Conservation (phyloP, 2,113 vertebrate species). For the Ivindomyrus marchei region DNA sequence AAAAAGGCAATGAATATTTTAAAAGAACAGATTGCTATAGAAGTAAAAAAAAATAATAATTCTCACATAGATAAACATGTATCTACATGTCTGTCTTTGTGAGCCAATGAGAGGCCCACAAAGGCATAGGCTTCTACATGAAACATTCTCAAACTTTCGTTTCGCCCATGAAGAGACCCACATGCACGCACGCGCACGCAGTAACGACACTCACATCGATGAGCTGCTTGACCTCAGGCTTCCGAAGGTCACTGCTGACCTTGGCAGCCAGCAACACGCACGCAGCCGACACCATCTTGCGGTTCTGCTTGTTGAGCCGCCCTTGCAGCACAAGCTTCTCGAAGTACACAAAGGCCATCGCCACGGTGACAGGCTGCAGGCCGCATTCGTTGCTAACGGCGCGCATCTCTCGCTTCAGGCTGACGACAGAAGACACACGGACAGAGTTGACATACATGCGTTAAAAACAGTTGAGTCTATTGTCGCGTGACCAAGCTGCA, state of each 20-base stretch:
- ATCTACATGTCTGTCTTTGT: not conserved
- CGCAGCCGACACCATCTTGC: conserved; percentile 89
- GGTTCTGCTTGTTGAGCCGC: conserved; percentile 93
- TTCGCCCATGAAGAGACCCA: not conserved
- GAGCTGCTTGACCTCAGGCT: conserved; percentile 87
- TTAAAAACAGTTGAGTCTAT: not conserved
- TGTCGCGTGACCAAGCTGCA: too few relatives aligned
- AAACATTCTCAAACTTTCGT: not conserved
- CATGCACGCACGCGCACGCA: not conserved
- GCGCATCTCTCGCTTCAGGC: conserved; percentile 89
- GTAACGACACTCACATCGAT: conserved; percentile 76
- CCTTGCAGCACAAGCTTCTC: conserved; percentile 95
- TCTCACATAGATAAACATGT: not conserved
- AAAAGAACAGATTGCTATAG: not conserved
- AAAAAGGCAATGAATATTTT: not conserved
- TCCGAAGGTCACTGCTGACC: conserved; percentile 95
- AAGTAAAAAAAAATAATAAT: not conserved
- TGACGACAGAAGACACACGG: conserved; percentile 39
- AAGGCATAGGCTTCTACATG: not conserved
- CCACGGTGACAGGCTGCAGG: conserved; percentile 83
- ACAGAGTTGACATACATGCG: not conserved
- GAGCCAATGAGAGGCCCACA: not conserved
- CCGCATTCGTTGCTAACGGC: conserved; percentile 75
- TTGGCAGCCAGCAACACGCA: conserved; percentile 91
- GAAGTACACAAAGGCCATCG: conserved; percentile 96